Evolutionary conservation across 2,888 invertebrate species (phyloP).

Genomic region (Periphyllus acericola): DNA sequence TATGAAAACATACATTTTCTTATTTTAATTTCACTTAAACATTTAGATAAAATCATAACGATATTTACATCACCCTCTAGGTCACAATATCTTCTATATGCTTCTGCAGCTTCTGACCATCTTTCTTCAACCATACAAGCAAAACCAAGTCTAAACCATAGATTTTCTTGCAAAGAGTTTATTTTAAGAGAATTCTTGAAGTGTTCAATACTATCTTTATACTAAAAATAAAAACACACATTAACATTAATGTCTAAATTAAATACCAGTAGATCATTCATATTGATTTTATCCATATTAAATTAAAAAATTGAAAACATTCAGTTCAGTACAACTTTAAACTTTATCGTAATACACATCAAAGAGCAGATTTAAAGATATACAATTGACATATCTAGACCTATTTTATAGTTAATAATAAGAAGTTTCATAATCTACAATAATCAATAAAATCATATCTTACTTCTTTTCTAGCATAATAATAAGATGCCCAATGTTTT

Average conservation of each 20-base stretch:
- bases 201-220: slow-evolving; percentile 81
- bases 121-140: slow-evolving; percentile 81
- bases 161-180: slow-evolving; percentile 86
- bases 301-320: no score
- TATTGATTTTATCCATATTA: no score
- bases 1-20: background rate
- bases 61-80: slow-evolving; percentile 76
- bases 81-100: slow-evolving; percentile 86
- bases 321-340: background rate
- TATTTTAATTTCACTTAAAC: background rate
- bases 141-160: slow-evolving; percentile 88
- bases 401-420: background rate
- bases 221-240: slow-evolving; percentile 67
- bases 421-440: background rate
- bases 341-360: background rate
- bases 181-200: slow-evolving; percentile 84
- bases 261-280: no score
- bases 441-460: background rate
- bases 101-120: slow-evolving; percentile 84
- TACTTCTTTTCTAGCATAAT: slow-evolving; percentile 76
- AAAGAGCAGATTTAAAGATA: background rate
- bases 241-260: background rate
- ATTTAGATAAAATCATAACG: background rate
- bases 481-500: slow-evolving; percentile 86
- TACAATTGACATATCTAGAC: background rate